Evolutionary conservation across 1,140 invertebrate genomes (phyloP).

Genomic region (Lordiphosa mommai): DNA sequence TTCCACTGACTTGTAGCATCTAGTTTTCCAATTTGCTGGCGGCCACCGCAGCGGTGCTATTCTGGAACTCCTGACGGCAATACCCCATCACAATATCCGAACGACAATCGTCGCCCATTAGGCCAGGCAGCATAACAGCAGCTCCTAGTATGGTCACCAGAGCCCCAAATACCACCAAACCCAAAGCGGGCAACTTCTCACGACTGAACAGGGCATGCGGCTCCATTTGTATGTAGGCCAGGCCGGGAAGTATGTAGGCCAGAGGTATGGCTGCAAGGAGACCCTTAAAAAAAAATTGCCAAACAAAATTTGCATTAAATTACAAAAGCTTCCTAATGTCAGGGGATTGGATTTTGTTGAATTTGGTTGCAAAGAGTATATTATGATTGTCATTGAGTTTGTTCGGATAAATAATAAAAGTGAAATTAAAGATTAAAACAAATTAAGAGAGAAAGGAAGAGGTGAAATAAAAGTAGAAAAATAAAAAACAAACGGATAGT

Average conservation of each 20-base stretch:
- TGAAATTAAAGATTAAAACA: too few relatives aligned
- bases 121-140: slow-evolving; percentile 64
- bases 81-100: slow-evolving; percentile 77
- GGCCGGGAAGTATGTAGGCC: slow-evolving; percentile 90
- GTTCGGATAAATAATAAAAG: too few relatives aligned
- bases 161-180: slow-evolving; percentile 86
- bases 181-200: slow-evolving; percentile 87
- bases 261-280: slow-evolving; percentile 91
- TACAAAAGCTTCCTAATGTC: slow-evolving; percentile 2
- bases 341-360: too few relatives aligned
- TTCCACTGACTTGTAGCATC: background rate
- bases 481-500: too few relatives aligned
- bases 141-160: slow-evolving; percentile 85
- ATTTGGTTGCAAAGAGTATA: too few relatives aligned
- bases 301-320: slow-evolving; percentile 46
- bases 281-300: slow-evolving; percentile 82
- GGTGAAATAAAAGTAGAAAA: too few relatives aligned
- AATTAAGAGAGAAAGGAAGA: too few relatives aligned
- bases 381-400: too few relatives aligned
- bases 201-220: slow-evolving; percentile 85
- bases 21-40: slow-evolving; percentile 31
- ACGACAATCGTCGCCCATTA: slow-evolving; percentile 74
- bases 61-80: slow-evolving; percentile 68
- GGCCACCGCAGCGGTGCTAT: slow-evolving; percentile 35
- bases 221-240: slow-evolving; percentile 89